phyloP scores from a whole-genome alignment of 2,113 vertebrate genomes.

The Eulemur rufifrons region DNA sequence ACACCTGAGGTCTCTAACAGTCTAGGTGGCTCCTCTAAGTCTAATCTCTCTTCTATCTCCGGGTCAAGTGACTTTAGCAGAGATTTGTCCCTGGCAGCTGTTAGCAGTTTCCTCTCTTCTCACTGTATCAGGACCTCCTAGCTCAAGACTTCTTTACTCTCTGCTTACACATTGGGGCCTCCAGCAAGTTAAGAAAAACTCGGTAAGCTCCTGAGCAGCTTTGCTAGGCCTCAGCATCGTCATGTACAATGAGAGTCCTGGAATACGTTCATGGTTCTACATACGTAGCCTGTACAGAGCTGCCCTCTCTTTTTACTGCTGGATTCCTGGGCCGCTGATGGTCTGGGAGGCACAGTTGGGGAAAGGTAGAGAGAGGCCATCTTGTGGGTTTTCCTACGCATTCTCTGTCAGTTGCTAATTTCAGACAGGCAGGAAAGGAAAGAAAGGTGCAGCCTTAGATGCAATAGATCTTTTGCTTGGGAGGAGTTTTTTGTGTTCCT shows the following conservation, averaged over 20 bases:
- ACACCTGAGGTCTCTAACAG: neutral
- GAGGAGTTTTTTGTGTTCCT: neutral
- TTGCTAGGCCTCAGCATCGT: neutral
- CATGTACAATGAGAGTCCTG: neutral
- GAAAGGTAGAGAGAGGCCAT: neutral
- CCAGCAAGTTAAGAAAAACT: neutral
- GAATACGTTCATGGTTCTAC: neutral
- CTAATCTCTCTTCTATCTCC: neutral
- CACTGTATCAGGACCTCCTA: neutral
- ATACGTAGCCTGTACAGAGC: neutral
- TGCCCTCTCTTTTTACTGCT: neutral
- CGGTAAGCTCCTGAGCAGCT: neutral
- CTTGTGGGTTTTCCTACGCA: neutral
- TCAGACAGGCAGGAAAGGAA: neutral
- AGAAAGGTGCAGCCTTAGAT: neutral
- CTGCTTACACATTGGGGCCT: neutral
- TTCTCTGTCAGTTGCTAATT: neutral
- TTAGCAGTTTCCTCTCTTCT: neutral
- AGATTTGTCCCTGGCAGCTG: neutral
- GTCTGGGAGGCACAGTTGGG: neutral
- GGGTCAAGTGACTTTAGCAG: neutral
- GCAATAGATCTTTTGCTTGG: neutral
- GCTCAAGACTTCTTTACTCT: neutral
- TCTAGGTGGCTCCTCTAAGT: no score
- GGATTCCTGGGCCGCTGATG: neutral